Evolutionary conservation across 2,888 invertebrate species (phyloP).

Genomic region (Lasioglossum leucozonium): DNA sequence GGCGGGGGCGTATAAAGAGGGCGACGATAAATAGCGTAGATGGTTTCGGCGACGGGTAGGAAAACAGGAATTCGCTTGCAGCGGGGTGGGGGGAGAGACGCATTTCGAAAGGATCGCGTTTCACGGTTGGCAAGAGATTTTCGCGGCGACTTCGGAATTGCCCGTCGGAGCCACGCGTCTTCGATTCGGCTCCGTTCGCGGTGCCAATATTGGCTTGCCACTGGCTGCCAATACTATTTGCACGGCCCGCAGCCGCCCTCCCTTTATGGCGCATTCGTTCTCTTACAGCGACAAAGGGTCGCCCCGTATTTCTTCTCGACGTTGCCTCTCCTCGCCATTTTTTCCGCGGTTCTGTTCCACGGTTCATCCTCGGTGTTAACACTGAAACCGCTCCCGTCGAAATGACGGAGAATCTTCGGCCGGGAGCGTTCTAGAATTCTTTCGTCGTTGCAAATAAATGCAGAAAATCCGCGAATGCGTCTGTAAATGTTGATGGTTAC

Average conservation of each 20-base stretch:
- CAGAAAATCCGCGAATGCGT: too few species aligned
- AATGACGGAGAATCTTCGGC: too few species aligned
- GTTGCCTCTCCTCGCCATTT: not conserved
- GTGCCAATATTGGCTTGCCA: constrained; percentile 52
- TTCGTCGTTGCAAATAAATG: not conserved
- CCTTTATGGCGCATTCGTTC: constrained; percentile 57
- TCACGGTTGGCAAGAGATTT: constrained; percentile 53
- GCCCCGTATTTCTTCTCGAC: constrained; percentile 48
- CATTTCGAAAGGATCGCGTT: constrained; percentile 35
- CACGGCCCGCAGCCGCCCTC: constrained; percentile 51
- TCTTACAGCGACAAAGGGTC: constrained; percentile 58
- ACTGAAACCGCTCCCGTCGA: too few species aligned
- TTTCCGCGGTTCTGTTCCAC: not conserved
- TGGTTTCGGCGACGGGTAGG: not conserved
- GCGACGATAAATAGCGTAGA: not conserved
- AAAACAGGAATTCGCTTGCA: not conserved
- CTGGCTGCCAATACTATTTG: constrained; percentile 65
- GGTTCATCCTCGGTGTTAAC: not conserved
- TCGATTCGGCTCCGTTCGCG: constrained; percentile 30
- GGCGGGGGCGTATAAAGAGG: not conserved
- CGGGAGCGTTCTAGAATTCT: too few species aligned
- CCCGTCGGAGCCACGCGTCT: constrained; percentile 48
- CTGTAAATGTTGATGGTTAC: too few species aligned
- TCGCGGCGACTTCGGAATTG: constrained; percentile 51
- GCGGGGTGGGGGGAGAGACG: not conserved